These are phyloP conservation scores for Ichneumoninae sp. DNA, from an alignment of 2,888 invertebrate species.

Conservation along the genomic window DNA sequence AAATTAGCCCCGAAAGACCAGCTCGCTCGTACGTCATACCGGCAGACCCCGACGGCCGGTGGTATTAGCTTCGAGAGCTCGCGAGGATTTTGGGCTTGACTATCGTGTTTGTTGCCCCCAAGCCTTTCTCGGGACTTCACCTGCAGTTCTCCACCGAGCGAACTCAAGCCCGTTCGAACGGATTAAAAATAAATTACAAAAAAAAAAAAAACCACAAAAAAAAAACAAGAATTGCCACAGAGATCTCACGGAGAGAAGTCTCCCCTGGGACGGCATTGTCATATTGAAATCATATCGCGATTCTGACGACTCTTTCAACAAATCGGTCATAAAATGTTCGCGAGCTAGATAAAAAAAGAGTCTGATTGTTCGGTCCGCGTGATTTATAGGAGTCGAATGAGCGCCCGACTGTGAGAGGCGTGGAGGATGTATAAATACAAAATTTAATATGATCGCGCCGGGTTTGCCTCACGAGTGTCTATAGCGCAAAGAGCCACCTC, in stretches of 20 bases:
- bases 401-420: conserved; percentile 37
- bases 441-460: conserved; percentile 52
- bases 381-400: conserved; percentile 41
- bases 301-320: conserved; percentile 61
- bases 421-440: conserved; percentile 30
- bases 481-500: background rate
- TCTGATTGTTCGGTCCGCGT: conserved; percentile 1
- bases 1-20: conserved; percentile 80
- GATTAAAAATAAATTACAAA: background rate
- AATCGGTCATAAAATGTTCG: conserved; percentile 52
- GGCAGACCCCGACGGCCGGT: conserved; percentile 30
- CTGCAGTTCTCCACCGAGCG: conserved; percentile 26
- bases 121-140: conserved; percentile 30
- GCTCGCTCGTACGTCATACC: conserved; percentile 81
- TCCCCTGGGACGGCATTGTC: conserved; percentile 49
- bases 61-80: conserved; percentile 54
- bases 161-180: conserved; percentile 13
- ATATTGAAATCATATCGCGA: conserved; percentile 43
- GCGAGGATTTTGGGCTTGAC: conserved; percentile 62
- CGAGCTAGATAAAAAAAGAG: background rate
- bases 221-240: background rate
- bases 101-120: conserved; percentile 47
- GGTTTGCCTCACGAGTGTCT: conserved; percentile 34
- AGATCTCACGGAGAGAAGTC: conserved; percentile 53
- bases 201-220: background rate